A percentile compares a stretch with the other conserved stretches of the same genome.
Conservation (phyloP, 2,113 vertebrate genomes). For the Catharus bicknelli region DNA sequence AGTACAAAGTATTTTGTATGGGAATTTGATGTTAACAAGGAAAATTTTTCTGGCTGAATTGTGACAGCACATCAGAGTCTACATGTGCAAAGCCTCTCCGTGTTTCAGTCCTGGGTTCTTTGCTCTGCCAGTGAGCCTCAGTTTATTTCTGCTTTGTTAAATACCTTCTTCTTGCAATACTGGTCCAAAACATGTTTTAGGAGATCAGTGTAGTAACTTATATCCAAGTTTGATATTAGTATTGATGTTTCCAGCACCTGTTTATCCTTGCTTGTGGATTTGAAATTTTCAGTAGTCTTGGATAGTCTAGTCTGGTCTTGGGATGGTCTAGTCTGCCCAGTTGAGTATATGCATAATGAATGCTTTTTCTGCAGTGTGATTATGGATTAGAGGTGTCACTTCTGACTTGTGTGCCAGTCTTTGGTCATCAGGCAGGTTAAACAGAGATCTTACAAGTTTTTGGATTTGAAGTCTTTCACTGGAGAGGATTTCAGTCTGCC, state of each 20-base stretch:
- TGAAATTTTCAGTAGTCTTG: not conserved
- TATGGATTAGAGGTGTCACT: not conserved
- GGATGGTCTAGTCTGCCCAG: not conserved
- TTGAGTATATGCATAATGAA: not conserved
- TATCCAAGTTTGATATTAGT: not conserved
- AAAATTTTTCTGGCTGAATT: not conserved
- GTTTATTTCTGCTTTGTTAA: not conserved
- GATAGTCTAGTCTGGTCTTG: not conserved
- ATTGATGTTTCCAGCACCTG: not conserved
- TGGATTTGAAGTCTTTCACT: not conserved
- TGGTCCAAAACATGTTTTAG: not conserved
- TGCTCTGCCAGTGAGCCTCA: accelerated
- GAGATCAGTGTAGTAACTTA: not conserved
- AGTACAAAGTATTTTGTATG: slow-evolving; percentile 38
- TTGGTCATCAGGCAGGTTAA: not conserved
- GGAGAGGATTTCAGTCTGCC: not conserved
- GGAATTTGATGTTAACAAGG: slow-evolving; percentile 12
- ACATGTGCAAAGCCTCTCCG: not conserved
- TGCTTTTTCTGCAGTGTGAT: not conserved
- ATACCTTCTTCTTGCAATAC: not conserved
- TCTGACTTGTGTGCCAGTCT: not conserved
- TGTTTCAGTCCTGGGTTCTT: not conserved
- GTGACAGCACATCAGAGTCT: not conserved
- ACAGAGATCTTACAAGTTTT: not conserved
- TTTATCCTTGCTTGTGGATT: not conserved